Evolutionary conservation across 2,113 vertebrate genomes (phyloP), one percentile per base, ranked within the genome.

Genomic region (Candoia aspera): DNA sequence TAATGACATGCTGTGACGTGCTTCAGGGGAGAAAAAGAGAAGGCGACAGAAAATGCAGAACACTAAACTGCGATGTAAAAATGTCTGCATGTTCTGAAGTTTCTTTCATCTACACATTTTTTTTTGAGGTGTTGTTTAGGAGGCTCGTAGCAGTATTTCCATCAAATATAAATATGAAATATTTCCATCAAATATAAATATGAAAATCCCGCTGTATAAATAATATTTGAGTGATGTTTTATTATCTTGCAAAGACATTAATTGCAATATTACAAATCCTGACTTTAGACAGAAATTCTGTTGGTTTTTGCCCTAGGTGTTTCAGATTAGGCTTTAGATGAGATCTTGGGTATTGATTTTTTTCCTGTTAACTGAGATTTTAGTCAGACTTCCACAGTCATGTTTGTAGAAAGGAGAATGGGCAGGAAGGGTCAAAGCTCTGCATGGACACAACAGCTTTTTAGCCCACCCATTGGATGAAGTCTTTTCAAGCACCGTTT

Each of bases 61-160:
- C 95, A 96, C 96, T 95, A 97, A 97, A 97, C 95, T 94, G 94
- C 94, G 93, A 92, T 93, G 95, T 93, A 96, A 96, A 96, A 95
- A 95, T 91, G 92, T 92, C 95, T 92, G 86, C 42, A 90, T 91
- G 88, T 94, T 46, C 17, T 91, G 96, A 95, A 97, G 95, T 93
- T 96, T 95, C 96, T 97, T 94, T 96, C 95, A 94, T 92, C 95
- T 94, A 46, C 90, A 58, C 21, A 92, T 95, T 96, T 94, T 96
- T 92, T 95, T 93, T 68, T 59, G 90, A 97, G 93, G 60, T 91
- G 88, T 93, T 93, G 42, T 55, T 91, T 94, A 93, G 95, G 89
- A 53, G 87, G 73, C 92, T 91, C 86, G 33, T 85, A 93, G 93
- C 95, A 91, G 93, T 90, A 94, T 95, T 94, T 79, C 87, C 86